Conservation (phyloP, 2,113 vertebrate species). For the Corvus cornix region DNA sequence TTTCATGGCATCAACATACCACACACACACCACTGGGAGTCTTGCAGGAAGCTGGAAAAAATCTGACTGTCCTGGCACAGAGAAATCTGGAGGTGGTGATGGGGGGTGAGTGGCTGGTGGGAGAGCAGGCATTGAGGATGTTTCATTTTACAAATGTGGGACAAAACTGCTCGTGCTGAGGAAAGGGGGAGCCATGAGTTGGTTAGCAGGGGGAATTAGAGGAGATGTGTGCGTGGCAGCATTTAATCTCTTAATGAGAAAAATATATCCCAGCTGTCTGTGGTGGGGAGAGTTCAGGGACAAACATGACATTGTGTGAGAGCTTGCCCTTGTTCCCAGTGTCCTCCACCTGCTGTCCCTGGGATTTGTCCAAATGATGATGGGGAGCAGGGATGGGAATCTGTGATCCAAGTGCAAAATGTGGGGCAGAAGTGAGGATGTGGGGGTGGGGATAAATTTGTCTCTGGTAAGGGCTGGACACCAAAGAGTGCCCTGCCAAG, state of each 20-base stretch:
- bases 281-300: background rate
- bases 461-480: background rate
- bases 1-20: background rate
- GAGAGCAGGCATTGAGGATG: background rate
- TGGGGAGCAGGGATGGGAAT: background rate
- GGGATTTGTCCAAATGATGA: background rate
- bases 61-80: background rate
- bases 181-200: background rate
- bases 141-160: background rate
- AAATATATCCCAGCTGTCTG: background rate
- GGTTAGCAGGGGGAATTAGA: constrained; percentile 9
- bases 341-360: background rate
- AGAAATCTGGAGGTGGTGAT: background rate
- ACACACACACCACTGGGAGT: background rate
- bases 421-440: background rate
- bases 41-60: background rate
- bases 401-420: background rate
- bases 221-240: background rate
- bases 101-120: background rate
- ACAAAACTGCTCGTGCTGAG: background rate
- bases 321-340: background rate
- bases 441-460: background rate
- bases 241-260: constrained; percentile 40
- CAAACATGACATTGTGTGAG: background rate
- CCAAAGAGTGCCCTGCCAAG: background rate